A percentile compares a stretch with the other conserved stretches of the same genome.
These are phyloP conservation scores for Phaonia tiefii DNA, from an alignment of 2,888 invertebrate species.

Conservation along the genomic window DNA sequence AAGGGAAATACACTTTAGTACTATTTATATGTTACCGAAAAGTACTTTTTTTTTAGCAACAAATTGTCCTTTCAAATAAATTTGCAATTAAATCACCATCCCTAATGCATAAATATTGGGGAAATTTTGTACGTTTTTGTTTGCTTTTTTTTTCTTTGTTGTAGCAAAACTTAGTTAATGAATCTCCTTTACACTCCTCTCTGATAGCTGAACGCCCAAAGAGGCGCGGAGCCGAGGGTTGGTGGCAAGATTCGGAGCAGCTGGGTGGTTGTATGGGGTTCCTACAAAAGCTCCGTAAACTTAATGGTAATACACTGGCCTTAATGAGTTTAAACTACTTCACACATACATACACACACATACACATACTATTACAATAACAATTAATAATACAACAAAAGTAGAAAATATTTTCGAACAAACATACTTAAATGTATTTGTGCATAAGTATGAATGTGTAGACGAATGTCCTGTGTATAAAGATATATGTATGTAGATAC, in stretches of 20 bases:
- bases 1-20: too few species aligned
- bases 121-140: too few species aligned
- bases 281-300: not conserved
- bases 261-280: too few species aligned
- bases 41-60: too few species aligned
- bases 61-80: too few species aligned
- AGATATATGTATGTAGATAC: not conserved
- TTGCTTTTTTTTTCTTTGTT: too few species aligned
- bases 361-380: constrained; percentile 30
- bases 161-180: constrained; percentile 65
- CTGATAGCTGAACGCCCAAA: too few species aligned
- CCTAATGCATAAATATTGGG: not conserved
- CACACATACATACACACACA: constrained; percentile 46
- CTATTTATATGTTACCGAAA: too few species aligned
- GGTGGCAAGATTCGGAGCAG: too few species aligned
- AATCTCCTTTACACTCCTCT: constrained; percentile 47
- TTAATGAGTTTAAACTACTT: constrained; percentile 66
- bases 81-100: too few species aligned
- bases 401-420: constrained; percentile 25
- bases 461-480: not conserved
- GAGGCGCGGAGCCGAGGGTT: too few species aligned
- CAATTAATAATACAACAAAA: constrained; percentile 55
- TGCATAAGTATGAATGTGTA: not conserved
- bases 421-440: constrained; percentile 19
- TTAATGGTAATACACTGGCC: constrained; percentile 53